Base-by-base conservation (phyloP, 2,797 vertebrate species). In the Otolemur crassicaudatus region DNA sequence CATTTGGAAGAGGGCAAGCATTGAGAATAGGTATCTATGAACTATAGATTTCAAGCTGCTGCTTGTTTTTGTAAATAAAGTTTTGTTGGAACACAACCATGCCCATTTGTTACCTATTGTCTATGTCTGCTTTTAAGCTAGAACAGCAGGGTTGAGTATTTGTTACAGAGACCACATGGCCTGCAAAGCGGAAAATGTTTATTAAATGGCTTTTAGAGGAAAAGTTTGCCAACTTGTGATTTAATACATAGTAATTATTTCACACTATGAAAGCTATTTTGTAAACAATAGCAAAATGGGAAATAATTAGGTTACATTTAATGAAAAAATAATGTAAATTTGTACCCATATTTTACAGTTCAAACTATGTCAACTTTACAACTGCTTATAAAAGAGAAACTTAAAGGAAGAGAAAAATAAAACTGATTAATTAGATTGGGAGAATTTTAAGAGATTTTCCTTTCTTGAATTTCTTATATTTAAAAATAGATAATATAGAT, bases 341-440 rank as follows among this genome's bases (percentile, higher is more conserved):
- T 73, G 23, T 43, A 23, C 58, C 6, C 8, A 29, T 43, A 40
- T 87, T 70, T 96, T 83, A 53, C 37, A 87, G 72, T 70, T 72
- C 77, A 95, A 91, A 49, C 6, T 53, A 31, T 76, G 2, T 91
- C 75, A 91, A 67, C 14, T 75, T 69, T 83, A 70, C 6, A 70
- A 46, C 4, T 65, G 37, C 25, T 63, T 82, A 73, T 9, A 34
- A 9, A 88, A 53, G 90, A 75, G 31, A 92, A 73, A 13, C 77
- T 91, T 25, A 69, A 75, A 85, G 11, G 43, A 73, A 94, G 31
- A 87, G 63, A 94, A 95, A 87, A 95, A 87, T 56, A 79, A 93
- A 96, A 53, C 67, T 40, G 19, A 88, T 87, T 43, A 6, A 12
- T 92, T 80, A 84, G 73, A 96, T 77, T 72, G 81, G 40, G 61